A percentile compares a stretch with the other conserved stretches of the same genome.
phyloP scores from a whole-genome alignment of 2,888 invertebrate species.

The Morpho deidamia region DNA sequence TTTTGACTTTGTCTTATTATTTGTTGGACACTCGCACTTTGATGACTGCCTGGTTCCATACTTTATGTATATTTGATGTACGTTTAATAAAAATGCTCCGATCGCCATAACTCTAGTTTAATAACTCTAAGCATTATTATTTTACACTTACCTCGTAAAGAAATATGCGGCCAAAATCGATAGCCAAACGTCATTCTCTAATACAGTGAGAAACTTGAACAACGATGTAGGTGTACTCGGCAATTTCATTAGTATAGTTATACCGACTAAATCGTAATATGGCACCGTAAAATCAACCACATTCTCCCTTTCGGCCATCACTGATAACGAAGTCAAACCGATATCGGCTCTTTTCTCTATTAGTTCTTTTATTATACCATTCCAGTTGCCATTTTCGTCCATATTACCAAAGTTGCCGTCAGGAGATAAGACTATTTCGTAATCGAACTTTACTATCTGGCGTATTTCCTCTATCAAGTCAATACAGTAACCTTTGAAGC shows the following conservation, averaged over 20 bases:
- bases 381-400: slow-evolving; percentile 92
- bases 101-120: too few species aligned
- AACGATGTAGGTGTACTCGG: slow-evolving; percentile 93
- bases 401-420: slow-evolving; percentile 93
- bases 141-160: slow-evolving; percentile 85
- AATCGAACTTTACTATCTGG: slow-evolving; percentile 91
- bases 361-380: slow-evolving; percentile 89
- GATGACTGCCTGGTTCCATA: too few species aligned
- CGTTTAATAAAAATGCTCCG: too few species aligned
- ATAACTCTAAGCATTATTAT: too few species aligned
- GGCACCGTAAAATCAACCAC: slow-evolving; percentile 99
- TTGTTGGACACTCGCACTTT: too few species aligned
- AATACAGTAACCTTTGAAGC: slow-evolving; percentile 93
- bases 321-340: slow-evolving; percentile 94
- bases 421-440: slow-evolving; percentile 88
- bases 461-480: slow-evolving; percentile 94
- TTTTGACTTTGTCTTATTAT: too few species aligned
- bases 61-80: too few species aligned
- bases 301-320: slow-evolving; percentile 98
- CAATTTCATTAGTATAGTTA: slow-evolving; percentile 96
- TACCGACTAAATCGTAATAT: slow-evolving; percentile 98
- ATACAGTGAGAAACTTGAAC: slow-evolving; percentile 96
- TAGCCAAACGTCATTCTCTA: slow-evolving; percentile 98
- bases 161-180: slow-evolving; percentile 97
- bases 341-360: slow-evolving; percentile 95